A percentile compares a stretch with the other conserved stretches of the same genome.
Evolutionary conservation across 2,797 vertebrate genomes (phyloP).

Genomic region (Etheostoma perlongum): DNA sequence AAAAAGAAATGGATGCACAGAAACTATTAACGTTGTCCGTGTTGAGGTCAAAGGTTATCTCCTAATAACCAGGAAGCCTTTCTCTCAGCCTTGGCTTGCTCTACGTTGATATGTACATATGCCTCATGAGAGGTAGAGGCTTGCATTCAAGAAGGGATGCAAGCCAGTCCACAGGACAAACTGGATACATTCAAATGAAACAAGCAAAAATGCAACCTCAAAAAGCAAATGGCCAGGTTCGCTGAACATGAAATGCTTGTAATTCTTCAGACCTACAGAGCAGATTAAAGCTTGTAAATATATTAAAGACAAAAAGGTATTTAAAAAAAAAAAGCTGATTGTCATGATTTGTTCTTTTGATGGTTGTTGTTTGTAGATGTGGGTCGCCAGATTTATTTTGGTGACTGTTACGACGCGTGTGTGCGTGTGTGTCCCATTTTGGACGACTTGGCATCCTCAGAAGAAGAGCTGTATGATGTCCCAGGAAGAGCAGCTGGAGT

Average conservation of each 20-base stretch:
- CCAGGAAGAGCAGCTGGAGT: slow-evolving; percentile 23
- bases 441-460: slow-evolving; percentile 5
- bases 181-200: slow-evolving; percentile 60
- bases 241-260: slow-evolving; percentile 88
- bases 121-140: slow-evolving; percentile 66
- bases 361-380: not conserved
- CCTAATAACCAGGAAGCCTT: slow-evolving; percentile 65
- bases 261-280: slow-evolving; percentile 92
- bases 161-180: slow-evolving; percentile 74
- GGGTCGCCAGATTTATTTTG: not conserved
- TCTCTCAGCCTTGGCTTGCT: slow-evolving; percentile 78
- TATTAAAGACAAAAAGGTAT: slow-evolving; percentile 89
- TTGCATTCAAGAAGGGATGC: slow-evolving; percentile 73
- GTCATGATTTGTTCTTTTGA: slow-evolving; percentile 61
- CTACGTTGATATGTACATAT: slow-evolving; percentile 75
- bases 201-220: slow-evolving; percentile 81
- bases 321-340: slow-evolving; percentile 61
- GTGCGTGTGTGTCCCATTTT: not conserved
- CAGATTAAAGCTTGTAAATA: slow-evolving; percentile 98
- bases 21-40: slow-evolving; percentile 69
- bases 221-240: slow-evolving; percentile 81
- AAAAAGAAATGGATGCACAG: slow-evolving; percentile 59
- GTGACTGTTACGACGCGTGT: too few relatives aligned
- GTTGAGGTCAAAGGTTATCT: slow-evolving; percentile 76
- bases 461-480: slow-evolving; percentile 6